Percentiles rank a stretch among this genome's conserved stretches.
Evolutionary conservation across 2,113 vertebrate species (phyloP).

Genomic region (Trematomus loennbergii): DNA sequence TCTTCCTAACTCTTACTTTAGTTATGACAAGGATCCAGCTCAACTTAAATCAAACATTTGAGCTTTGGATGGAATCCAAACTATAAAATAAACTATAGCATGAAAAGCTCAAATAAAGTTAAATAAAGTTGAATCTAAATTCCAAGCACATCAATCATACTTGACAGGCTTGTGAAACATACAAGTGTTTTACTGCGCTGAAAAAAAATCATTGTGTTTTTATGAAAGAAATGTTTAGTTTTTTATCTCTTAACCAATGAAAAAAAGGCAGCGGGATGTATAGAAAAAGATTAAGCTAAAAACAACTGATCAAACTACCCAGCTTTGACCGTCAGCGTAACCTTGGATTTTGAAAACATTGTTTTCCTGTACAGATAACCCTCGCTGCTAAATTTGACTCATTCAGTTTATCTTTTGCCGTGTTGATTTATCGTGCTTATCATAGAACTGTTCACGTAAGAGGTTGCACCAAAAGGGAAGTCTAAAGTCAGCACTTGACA

Average conservation of each 20-base stretch:
- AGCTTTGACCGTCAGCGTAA: slow-evolving; percentile 12
- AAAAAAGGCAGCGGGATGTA: background rate
- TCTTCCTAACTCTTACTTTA: background rate
- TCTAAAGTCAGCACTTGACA: slow-evolving; percentile 69
- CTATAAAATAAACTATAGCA: background rate
- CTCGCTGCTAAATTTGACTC: slow-evolving; percentile 64
- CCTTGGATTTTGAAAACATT: slow-evolving; percentile 42
- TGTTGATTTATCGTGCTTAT: slow-evolving; percentile 74
- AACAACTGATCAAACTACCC: slow-evolving; percentile 25
- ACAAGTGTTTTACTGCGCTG: background rate
- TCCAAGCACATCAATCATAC: background rate
- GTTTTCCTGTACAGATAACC: slow-evolving; percentile 59
- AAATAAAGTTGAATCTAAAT: background rate
- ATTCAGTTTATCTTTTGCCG: slow-evolving; percentile 58
- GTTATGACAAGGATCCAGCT: background rate
- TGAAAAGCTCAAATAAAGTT: background rate
- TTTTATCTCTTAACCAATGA: slow-evolving; percentile 17
- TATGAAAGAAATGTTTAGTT: background rate
- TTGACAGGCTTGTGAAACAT: background rate
- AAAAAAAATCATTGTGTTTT: background rate
- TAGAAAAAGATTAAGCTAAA: background rate
- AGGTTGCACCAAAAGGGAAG: slow-evolving; percentile 40
- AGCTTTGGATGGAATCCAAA: background rate
- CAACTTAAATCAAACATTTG: background rate
- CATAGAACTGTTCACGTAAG: slow-evolving; percentile 51